These are phyloP conservation scores for Agapostemon virescens DNA, from an alignment of 2,888 invertebrate genomes.

Conservation along the genomic window DNA sequence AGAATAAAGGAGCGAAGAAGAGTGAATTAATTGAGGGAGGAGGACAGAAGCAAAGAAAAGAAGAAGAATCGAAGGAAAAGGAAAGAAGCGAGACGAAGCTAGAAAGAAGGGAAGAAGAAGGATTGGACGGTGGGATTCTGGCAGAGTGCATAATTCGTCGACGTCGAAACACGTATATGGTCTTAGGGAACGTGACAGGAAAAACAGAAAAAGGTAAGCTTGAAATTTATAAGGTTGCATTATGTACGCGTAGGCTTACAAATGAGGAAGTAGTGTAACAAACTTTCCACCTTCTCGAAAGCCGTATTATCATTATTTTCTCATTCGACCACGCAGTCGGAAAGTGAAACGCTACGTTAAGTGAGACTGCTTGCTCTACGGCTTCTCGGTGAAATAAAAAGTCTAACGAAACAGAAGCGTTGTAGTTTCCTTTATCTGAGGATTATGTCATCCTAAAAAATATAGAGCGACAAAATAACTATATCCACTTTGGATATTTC, in stretches of 20 bases:
- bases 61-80: too few relatives aligned
- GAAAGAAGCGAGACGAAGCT: too few relatives aligned
- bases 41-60: too few relatives aligned
- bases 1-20: too few relatives aligned
- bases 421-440: not conserved
- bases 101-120: too few relatives aligned
- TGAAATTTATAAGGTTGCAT: slow-evolving; percentile 23
- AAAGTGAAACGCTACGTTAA: not conserved
- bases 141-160: slow-evolving; percentile 10
- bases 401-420: not conserved
- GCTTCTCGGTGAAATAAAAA: not conserved
- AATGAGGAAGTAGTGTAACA: slow-evolving; percentile 26
- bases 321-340: slow-evolving; percentile 11
- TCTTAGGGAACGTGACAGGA: not conserved
- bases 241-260: slow-evolving; percentile 7
- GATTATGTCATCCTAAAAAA: too few relatives aligned
- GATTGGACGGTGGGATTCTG: too few relatives aligned
- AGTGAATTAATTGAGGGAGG: too few relatives aligned
- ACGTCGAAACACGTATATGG: slow-evolving; percentile 16
- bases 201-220: not conserved
- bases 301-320: slow-evolving; percentile 43
- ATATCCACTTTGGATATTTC: too few relatives aligned
- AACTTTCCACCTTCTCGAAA: slow-evolving; percentile 44
- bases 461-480: too few relatives aligned
- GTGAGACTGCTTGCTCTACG: not conserved